These are phyloP conservation scores for Epinephelus coioides DNA, from an alignment of 2,797 vertebrate genomes.

Conservation along the genomic window DNA sequence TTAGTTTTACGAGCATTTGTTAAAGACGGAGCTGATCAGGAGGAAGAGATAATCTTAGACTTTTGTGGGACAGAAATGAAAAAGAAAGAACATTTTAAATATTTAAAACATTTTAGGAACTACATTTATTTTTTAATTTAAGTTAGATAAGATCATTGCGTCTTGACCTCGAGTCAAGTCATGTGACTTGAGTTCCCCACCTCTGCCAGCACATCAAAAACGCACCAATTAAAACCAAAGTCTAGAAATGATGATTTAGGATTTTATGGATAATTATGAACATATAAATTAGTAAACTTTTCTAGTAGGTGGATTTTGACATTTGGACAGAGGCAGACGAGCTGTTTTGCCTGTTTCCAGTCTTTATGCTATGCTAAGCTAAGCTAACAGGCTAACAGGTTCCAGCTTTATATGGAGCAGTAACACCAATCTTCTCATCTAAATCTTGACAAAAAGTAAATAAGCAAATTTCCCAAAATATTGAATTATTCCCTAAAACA, in stretches of 20 bases:
- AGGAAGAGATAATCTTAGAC: background rate
- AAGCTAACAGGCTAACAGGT: background rate
- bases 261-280: too few species aligned
- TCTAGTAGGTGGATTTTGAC: background rate
- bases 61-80: background rate
- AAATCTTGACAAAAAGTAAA: too few species aligned
- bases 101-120: background rate
- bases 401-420: background rate
- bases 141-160: too few species aligned
- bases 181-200: too few species aligned
- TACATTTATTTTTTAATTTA: too few species aligned
- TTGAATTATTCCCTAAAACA: background rate
- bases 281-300: too few species aligned
- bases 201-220: too few species aligned
- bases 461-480: background rate
- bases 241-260: too few species aligned
- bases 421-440: too few species aligned
- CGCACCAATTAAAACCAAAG: too few species aligned
- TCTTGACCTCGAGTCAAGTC: too few species aligned
- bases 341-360: background rate
- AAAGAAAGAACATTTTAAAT: background rate
- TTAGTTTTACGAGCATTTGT: constrained; percentile 2
- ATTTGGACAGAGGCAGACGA: background rate
- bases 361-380: background rate
- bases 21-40: constrained; percentile 6